Evolutionary conservation across 2,113 vertebrate species (phyloP), one percentile per base, ranked within the genome.

Genomic region (Hemiscyllium ocellatum): DNA sequence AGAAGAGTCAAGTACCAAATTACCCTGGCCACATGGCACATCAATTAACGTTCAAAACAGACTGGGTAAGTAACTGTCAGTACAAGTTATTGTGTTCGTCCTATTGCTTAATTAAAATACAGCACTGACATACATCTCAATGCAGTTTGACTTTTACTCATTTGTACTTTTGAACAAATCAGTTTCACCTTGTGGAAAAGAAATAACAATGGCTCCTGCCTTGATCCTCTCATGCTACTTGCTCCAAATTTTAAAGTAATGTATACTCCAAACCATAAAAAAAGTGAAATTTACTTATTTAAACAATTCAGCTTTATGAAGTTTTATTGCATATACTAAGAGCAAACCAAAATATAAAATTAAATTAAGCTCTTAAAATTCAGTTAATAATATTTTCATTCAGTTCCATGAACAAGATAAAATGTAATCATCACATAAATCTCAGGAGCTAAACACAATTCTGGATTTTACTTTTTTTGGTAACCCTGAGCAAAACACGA

Each of bases 81-180:
- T 72, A 70, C 13, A 89, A 89, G 7, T 69, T 47, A 50, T 50
- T 72, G n/a, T 65, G 42, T 50, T 47, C 50, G 22, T 42, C 68
- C 72, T 95, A 69, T 52, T 95, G 68, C 68, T 29, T 95, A 72
- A 95, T 47, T 47, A 70, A 72, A 42, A 69, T 26, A 69, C n/a
- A 72, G 37, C 37, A 50, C 42, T 50, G 93, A 20, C 66, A 47
- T 37, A 69, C 37, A 94, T 94, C 69, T 94, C 65, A 47, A 10
- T 72, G 93, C 37, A 95, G 50, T 95, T 70, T 72, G 66, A 95
- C 29, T 72, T 95, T 68, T 68, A 95, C 22, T 70, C n/a, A 70
- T 20, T 94, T 72, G 47, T 1, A 94, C 4, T 33, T 94, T 70
- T 72, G 66, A 72, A 50, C 12, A 69, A 42, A 94, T 94, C 69